Conservation (phyloP, 2,888 invertebrate genomes). For the Zhengitettix transpicula region DNA sequence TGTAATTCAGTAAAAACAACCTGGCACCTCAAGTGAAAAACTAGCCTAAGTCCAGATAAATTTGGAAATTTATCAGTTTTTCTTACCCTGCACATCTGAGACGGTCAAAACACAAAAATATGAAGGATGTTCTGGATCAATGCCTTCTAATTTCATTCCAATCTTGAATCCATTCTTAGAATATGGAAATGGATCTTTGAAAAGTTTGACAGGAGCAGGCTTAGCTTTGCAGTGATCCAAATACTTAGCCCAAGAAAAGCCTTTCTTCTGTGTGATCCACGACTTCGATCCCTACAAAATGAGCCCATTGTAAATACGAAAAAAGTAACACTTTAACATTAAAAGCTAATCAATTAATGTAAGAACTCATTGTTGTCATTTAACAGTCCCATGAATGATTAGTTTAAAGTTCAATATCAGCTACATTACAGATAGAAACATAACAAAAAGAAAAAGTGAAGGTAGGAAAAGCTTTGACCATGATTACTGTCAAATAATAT, state of each 20-base stretch:
- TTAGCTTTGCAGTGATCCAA: slow-evolving; percentile 54
- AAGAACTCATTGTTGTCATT: no score
- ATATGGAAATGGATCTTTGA: slow-evolving; percentile 58
- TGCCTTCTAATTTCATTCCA: slow-evolving; percentile 84
- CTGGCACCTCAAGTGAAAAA: background rate
- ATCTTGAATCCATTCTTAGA: slow-evolving; percentile 51
- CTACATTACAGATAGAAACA: no score
- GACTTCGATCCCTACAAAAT: slow-evolving; percentile 21
- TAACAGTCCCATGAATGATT: no score
- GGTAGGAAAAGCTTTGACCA: no score
- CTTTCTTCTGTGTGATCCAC: slow-evolving; percentile 52
- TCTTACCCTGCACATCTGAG: slow-evolving; percentile 43
- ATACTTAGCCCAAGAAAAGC: slow-evolving; percentile 65
- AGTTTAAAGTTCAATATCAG: no score
- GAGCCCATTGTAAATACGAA: background rate
- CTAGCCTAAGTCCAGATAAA: background rate
- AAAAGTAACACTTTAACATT: no score
- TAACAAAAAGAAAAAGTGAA: no score
- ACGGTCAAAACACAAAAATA: slow-evolving; percentile 79
- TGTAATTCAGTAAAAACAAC: no score
- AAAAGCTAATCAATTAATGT: no score
- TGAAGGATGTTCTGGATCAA: slow-evolving; percentile 82
- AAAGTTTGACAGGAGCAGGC: slow-evolving; percentile 59
- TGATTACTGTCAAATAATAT: no score
- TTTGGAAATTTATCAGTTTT: background rate